These are phyloP conservation scores for Bombus difficillimus DNA, from an alignment of 1,140 invertebrate species.

Conservation along the genomic window DNA sequence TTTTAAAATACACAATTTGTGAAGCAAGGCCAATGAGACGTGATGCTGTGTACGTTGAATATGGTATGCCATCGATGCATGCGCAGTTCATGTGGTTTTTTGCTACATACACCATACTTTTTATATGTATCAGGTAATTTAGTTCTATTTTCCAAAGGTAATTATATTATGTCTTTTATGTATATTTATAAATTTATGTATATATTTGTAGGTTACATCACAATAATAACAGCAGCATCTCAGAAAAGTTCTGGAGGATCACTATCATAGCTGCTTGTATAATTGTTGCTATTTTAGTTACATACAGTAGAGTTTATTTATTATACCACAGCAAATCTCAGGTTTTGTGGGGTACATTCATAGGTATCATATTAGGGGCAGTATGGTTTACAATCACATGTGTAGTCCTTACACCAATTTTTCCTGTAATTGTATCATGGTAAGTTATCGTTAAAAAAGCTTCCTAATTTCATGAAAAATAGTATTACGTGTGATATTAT, in stretches of 20 bases:
- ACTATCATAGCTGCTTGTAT: constrained; percentile 86
- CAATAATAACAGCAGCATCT: constrained; percentile 89
- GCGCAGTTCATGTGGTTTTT: constrained; percentile 97
- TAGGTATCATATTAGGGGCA: constrained; percentile 88
- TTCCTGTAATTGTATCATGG: constrained; percentile 93
- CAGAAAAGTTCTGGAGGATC: constrained; percentile 89
- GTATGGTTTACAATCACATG: constrained; percentile 92
- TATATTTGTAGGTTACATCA: constrained; percentile 88
- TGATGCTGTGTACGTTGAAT: constrained; percentile 90
- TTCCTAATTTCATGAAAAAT: background rate
- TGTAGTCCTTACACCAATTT: constrained; percentile 91
- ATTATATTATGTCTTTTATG: constrained; percentile 5
- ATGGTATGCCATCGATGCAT: constrained; percentile 97
- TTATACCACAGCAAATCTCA: constrained; percentile 93
- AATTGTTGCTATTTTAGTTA: constrained; percentile 85
- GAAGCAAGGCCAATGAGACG: constrained; percentile 90
- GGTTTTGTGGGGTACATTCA: constrained; percentile 89
- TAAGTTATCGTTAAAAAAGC: constrained; percentile 82
- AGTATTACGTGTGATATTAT: constrained; percentile 42
- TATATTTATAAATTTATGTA: constrained; percentile 11
- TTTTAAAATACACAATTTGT: constrained; percentile 92
- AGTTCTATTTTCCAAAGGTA: background rate
- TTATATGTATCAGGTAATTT: constrained; percentile 93
- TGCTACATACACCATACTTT: constrained; percentile 92
- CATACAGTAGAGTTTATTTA: constrained; percentile 90